Evolutionary conservation across 37 sponge, comb jelly and placozoan species (phyloP).

Genomic region (Dysidea cf. avara): DNA sequence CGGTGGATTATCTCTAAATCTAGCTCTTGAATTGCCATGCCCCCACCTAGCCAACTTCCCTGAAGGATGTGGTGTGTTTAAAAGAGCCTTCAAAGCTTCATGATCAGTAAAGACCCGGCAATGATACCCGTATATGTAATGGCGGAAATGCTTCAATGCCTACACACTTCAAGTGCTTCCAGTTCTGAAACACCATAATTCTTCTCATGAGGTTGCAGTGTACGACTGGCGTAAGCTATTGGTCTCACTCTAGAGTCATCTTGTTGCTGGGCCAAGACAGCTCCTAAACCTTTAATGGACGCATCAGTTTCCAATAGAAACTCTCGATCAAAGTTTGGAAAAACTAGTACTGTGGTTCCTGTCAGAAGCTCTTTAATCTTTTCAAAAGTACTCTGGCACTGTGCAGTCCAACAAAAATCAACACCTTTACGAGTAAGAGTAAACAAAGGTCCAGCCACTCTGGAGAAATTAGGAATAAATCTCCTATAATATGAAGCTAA

Average conservation of each 20-base stretch:
- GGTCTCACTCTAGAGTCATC: constrained; percentile 11
- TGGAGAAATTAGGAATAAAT: constrained; percentile 19
- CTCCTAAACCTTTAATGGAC: constrained; percentile 48
- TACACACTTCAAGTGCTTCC: constrained; percentile 44
- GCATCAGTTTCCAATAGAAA: constrained; percentile 64
- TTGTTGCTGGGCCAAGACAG: constrained; percentile 44
- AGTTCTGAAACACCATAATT: constrained; percentile 36
- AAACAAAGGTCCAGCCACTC: constrained; percentile 34
- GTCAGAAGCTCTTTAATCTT: constrained; percentile 13
- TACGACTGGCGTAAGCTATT: constrained; percentile 40
- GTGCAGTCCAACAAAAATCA: constrained; percentile 20
- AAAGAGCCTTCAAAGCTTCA: constrained; percentile 24
- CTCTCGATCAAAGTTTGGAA: constrained; percentile 32
- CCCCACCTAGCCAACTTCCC: constrained; percentile 49
- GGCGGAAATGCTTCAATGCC: constrained; percentile 36
- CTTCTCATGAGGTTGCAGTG: no score
- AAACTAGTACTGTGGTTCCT: constrained; percentile 30
- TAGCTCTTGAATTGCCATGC: constrained; percentile 40
- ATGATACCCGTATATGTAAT: constrained; percentile 25
- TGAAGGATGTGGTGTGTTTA: constrained; percentile 20
- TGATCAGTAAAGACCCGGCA: constrained; percentile 42
- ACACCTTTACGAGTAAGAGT: constrained; percentile 19
- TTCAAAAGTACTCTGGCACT: constrained; percentile 33
- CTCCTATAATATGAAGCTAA: constrained; percentile 27
- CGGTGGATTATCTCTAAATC: constrained; percentile 33